phyloP scores from a whole-genome alignment of 1,140 invertebrate genomes.

The Psix sp. region DNA sequence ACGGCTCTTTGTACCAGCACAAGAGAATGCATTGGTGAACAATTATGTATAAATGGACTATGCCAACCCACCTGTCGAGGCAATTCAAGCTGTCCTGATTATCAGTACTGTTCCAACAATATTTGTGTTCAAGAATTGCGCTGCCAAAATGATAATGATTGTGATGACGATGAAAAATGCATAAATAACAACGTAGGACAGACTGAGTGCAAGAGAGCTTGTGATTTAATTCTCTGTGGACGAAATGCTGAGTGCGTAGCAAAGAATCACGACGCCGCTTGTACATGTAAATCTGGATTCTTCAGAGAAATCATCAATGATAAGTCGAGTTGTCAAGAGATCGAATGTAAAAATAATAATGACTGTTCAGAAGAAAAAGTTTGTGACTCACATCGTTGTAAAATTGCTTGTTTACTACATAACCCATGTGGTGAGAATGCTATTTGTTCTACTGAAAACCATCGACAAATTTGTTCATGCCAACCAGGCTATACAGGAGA shows the following conservation, averaged over 20 bases:
- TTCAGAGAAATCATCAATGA: conserved; percentile 86
- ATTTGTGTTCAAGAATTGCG: conserved; percentile 88
- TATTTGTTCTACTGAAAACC: conserved; percentile 87
- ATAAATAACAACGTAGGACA: conserved; percentile 82
- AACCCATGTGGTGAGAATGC: conserved; percentile 91
- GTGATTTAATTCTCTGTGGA: conserved; percentile 85
- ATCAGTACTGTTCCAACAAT: conserved; percentile 88
- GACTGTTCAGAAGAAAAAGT: conserved; percentile 89
- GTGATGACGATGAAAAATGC: conserved; percentile 83
- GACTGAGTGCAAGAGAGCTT: conserved; percentile 84
- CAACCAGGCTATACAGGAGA: conserved; percentile 91
- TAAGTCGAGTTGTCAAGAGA: conserved; percentile 84
- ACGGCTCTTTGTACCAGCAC: conserved; percentile 84
- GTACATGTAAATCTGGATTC: conserved; percentile 86
- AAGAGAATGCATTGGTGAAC: conserved; percentile 87
- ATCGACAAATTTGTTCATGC: conserved; percentile 85
- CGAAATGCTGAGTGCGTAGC: conserved; percentile 87
- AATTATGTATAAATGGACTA: conserved; percentile 86
- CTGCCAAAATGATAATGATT: conserved; percentile 84
- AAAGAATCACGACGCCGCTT: conserved; percentile 83
- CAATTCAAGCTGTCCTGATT: conserved; percentile 87
- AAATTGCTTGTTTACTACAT: conserved; percentile 87
- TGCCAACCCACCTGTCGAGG: conserved; percentile 88
- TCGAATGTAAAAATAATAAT: conserved; percentile 84
- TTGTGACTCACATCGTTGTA: conserved; percentile 87